These are phyloP conservation scores for Drosophila neotestacea DNA, from an alignment of 2,888 invertebrate species.

Conservation along the genomic window DNA sequence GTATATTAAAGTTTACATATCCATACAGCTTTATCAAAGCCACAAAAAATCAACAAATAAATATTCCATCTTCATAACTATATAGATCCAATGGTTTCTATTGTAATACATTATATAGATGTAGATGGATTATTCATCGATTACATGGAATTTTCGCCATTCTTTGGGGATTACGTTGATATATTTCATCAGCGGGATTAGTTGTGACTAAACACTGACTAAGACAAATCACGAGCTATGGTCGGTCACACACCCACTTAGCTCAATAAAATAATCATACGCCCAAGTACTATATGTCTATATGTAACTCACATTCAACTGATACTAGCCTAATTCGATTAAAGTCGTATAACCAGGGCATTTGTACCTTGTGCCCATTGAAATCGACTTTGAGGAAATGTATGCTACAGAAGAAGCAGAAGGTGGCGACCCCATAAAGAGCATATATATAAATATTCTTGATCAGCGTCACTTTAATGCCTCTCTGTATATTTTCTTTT, in stretches of 20 bases:
- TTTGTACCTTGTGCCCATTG: constrained; percentile 18
- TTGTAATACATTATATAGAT: not conserved
- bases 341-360: constrained; percentile 31
- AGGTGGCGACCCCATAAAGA: constrained; percentile 5
- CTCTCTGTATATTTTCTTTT: too few relatives aligned
- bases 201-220: constrained; percentile 39
- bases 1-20: not conserved
- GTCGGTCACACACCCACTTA: constrained; percentile 24
- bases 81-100: not conserved
- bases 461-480: not conserved
- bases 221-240: constrained; percentile 38
- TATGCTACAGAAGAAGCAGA: not conserved
- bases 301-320: constrained; percentile 24
- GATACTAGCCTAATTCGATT: constrained; percentile 61
- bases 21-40: too few relatives aligned
- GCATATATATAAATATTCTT: not conserved
- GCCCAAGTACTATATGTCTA: not conserved
- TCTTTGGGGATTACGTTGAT: constrained; percentile 12
- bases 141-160: constrained; percentile 3
- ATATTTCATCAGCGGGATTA: constrained; percentile 45
- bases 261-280: not conserved
- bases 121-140: not conserved
- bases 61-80: not conserved
- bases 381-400: not conserved
- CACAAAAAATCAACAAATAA: too few relatives aligned